A percentile compares a stretch with the other conserved stretches of the same genome.
These are phyloP conservation scores for Stichopus chloronotus DNA, from an alignment of 35 echinoderm and acorn worm species.

Conservation along the genomic window DNA sequence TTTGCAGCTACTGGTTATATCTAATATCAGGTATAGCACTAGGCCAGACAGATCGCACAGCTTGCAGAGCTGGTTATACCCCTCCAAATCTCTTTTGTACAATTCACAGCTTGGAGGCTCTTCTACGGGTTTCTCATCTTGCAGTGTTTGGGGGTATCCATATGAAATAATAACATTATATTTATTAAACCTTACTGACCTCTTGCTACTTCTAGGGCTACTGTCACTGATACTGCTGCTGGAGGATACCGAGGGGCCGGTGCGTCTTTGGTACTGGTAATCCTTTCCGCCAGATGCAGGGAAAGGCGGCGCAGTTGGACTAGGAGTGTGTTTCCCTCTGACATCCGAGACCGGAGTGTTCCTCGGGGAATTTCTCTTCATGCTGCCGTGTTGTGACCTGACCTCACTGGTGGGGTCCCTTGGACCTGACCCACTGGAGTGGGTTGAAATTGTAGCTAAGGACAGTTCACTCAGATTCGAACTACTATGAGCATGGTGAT, in stretches of 20 bases:
- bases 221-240: slow-evolving; percentile 87
- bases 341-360: slow-evolving; percentile 43
- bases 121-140: no score
- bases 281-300: not conserved
- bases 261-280: slow-evolving; percentile 38
- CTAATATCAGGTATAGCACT: no score
- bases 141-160: no score
- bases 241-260: slow-evolving; percentile 77
- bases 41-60: no score
- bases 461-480: slow-evolving; percentile 90
- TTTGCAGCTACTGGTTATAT: no score
- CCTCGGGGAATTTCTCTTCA: slow-evolving; percentile 54
- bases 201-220: slow-evolving; percentile 75
- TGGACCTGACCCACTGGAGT: slow-evolving; percentile 76
- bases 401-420: slow-evolving; percentile 39
- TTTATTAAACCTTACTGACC: slow-evolving; percentile 8
- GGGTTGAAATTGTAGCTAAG: slow-evolving; percentile 64
- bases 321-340: slow-evolving; percentile 49
- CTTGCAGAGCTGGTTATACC: no score
- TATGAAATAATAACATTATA: no score
- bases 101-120: no score
- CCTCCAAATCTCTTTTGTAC: no score
- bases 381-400: slow-evolving; percentile 9
- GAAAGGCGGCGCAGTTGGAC: slow-evolving; percentile 13
- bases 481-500: slow-evolving; percentile 61